Evolutionary conservation across 1,140 invertebrate species (phyloP), one percentile per base, ranked within the genome.

Genomic region (Onthophagus taurus): DNA sequence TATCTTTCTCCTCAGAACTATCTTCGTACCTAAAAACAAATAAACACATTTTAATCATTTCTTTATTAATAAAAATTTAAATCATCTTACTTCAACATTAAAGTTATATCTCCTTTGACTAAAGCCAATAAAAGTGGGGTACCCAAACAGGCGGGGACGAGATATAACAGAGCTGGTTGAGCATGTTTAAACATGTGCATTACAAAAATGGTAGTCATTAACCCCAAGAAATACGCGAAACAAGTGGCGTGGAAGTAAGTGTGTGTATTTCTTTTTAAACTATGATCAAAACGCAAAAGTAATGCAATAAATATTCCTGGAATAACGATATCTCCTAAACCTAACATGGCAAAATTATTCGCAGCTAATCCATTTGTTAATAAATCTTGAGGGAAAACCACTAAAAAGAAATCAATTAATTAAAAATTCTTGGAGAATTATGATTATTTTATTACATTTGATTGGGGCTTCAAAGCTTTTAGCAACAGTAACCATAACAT

Each of bases 401-500:
- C 85, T 89, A 69, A 38, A 71, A 45, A 21, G 12, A 31, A 45
- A 45, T 18, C 35, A 45, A 45, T 7, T 26, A 31, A 21, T 42
- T 39, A 30, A 20, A 26, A 33, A 33, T 33, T 14, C 14, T 33
- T 16, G 13, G 31, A 11, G n/a, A n/a, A 2, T 16, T 37, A 21
- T 37, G n/a, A 19, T 37, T 37, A 37, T 7, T 18, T 12, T 19
- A 78, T 78, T 70, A 88, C 85, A 72, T 78, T 99, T 97, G 54
- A 99, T 99, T 26, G 97, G 97, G 1, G 95, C 96, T 68, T 99
- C 95, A 67, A 99, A 99, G 13, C 89, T 93, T 67, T 91, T 98
- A n/a, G 96, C 96, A 3, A 99, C 96, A n/a, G 92, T 97, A 9
- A 97, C 90, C 96, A 99, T 99, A 14, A 99, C 97, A 67, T 99